Base-by-base conservation (phyloP, 1,140 invertebrate species). In the Fopius arisanus region DNA sequence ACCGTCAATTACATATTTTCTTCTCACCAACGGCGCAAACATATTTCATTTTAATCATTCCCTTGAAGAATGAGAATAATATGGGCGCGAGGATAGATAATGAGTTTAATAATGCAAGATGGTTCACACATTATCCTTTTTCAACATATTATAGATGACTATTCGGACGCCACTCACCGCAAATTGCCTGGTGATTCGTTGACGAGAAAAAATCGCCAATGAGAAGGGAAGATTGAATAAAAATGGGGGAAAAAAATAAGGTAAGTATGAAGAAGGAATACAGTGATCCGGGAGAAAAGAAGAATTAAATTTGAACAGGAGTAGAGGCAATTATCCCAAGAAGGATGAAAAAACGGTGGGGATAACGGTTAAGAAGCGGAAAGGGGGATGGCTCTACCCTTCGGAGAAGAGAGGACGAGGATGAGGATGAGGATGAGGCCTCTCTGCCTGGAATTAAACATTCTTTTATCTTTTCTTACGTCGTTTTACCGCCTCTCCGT, bases 401-500 rank as follows among this genome's bases (percentile, higher is more conserved):
- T 41, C 79, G 74, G 40, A 72, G 74, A 75, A 70, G 31, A 73
- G 75, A 70, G 16, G 43, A 74, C 7, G 10, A 70, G 75, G 63
- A 68, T n/a, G n/a, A n/a, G n/a, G n/a, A n/a, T n/a, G n/a, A n/a
- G n/a, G n/a, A n/a, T n/a, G n/a, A n/a, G n/a, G 48, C 76, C 77
- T 67, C 75, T 75, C 80, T 80, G 82, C 80, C 81, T 75, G 78
- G 80, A 85, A 86, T 86, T 84, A 86, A 85, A 79, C 79, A 84
- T 83, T 85, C 83, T 86, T 86, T 86, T 86, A 86, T 83, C 82
- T 83, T 82, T 73, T 80, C 62, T 79, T 75, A 77, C 75, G 70
- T 73, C 51, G 77, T 82, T 80, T 68, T 59, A 79, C 81, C 81
- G 72, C 67, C 73, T 75, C 79, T 78, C 31, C 40, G 76, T 79